phyloP scores from a whole-genome alignment of 2,888 invertebrate species.

The Sarcophaga caerulescens region DNA sequence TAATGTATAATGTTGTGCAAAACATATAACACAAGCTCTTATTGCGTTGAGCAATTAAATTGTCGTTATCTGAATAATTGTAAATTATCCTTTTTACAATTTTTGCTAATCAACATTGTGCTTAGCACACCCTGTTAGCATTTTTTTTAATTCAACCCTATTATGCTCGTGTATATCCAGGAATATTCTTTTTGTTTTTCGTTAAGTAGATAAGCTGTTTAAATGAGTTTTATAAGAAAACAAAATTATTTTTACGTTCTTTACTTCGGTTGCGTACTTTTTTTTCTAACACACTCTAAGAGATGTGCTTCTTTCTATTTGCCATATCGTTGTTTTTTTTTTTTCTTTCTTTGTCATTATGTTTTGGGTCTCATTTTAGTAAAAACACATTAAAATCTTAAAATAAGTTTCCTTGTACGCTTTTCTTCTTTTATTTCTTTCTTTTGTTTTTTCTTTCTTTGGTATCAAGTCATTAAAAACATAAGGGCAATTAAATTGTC shows the following conservation, averaged over 20 bases:
- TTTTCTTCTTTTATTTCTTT: slow-evolving; percentile 25
- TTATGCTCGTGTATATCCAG: background rate
- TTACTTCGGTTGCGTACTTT: background rate
- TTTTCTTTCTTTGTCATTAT: background rate
- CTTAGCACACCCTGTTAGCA: no score
- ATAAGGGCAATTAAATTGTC: slow-evolving; percentile 67
- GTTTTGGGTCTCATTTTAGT: background rate
- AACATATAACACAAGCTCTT: no score
- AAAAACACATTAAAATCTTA: slow-evolving; percentile 22
- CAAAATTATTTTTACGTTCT: slow-evolving; percentile 26
- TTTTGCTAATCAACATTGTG: background rate
- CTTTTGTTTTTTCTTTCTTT: slow-evolving; percentile 21
- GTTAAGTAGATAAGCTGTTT: slow-evolving; percentile 59
- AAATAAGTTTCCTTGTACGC: slow-evolving; percentile 30
- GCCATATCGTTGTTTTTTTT: background rate
- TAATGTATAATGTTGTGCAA: no score
- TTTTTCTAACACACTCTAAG: background rate
- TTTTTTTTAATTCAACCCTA: background rate
- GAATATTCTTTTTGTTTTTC: slow-evolving; percentile 1
- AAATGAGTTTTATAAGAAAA: slow-evolving; percentile 58
- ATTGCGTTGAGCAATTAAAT: no score
- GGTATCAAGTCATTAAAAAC: slow-evolving; percentile 55
- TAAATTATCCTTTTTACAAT: no score
- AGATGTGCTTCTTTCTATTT: background rate
- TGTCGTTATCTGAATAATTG: no score